Base-by-base conservation (phyloP, 1,140 invertebrate genomes). In the Aporrectodea caliginosa region DNA sequence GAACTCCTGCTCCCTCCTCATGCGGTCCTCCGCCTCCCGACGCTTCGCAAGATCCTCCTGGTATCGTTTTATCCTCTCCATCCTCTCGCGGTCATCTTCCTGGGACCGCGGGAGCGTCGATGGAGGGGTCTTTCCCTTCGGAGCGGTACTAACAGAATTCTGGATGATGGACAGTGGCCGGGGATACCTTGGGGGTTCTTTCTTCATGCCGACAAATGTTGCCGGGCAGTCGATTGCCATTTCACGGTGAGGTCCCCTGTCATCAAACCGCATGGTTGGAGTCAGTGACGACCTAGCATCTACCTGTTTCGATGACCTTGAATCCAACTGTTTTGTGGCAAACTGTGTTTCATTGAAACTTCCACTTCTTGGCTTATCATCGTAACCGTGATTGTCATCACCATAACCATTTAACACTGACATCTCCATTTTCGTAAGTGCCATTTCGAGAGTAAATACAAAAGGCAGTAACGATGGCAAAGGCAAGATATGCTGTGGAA, bases 211-310 rank as follows among this genome's bases (percentile, higher is more conserved):
- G 83, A 97, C 93, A 90, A 98, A 98, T 84, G 93, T 93, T 86
- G 97, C 96, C 84, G 97, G 97, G 81, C 97, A 96, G 90, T 98
- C 97, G 86, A 99, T 96, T 84, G 97, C 95, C 94, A 98, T 96
- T 92, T 99, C 97, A 27, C 90, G 84, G 83, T 91, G 89, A 29
- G 86, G 85, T 34, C 86, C 85, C n/a, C 81, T 72, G 77, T 86
- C 84, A 32, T 82, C 83, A 31, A 27, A 74, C 31, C 73, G 31
- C 29, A 33, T 58, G 43, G 6, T 22, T 6, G 43, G 43, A 58
- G 43, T 12, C 43, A 22, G 43, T 22, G n/a, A n/a, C n/a, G n/a
- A n/a, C n/a, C n/a, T n/a, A n/a, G n/a, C n/a, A n/a, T n/a, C n/a
- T n/a, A n/a, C n/a, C n/a, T n/a, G n/a, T n/a, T n/a, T n/a, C n/a